These are phyloP conservation scores for Sandelia bainsii DNA, from an alignment of 2,797 vertebrate genomes.

Conservation along the genomic window DNA sequence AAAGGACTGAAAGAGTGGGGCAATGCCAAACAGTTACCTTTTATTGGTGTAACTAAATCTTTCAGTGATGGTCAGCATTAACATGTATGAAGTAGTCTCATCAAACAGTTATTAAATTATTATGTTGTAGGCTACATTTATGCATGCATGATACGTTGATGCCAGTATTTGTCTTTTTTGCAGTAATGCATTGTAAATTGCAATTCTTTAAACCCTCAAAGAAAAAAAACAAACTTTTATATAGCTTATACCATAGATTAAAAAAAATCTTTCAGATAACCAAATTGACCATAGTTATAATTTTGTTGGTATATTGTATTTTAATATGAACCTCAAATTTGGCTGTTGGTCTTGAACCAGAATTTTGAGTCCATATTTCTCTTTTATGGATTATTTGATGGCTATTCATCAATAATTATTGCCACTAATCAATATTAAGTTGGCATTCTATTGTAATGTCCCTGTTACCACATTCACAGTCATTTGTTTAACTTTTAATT, in stretches of 20 bases:
- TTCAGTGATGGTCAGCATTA: neutral
- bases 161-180: neutral
- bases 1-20: slow-evolving; percentile 32
- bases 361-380: neutral
- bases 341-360: neutral
- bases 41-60: slow-evolving; percentile 12
- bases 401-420: neutral
- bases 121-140: neutral
- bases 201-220: neutral
- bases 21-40: neutral
- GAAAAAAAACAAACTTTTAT: neutral
- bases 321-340: neutral
- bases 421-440: neutral
- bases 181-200: neutral
- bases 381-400: neutral
- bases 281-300: neutral
- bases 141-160: no score
- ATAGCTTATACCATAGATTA: no score
- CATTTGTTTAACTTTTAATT: no score
- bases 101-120: neutral
- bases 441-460: neutral
- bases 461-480: no score
- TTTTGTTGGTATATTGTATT: neutral
- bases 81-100: neutral
- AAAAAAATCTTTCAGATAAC: neutral